Evolutionary conservation across 2,888 invertebrate genomes (phyloP).

Genomic region (Euplagia quadripunctaria): DNA sequence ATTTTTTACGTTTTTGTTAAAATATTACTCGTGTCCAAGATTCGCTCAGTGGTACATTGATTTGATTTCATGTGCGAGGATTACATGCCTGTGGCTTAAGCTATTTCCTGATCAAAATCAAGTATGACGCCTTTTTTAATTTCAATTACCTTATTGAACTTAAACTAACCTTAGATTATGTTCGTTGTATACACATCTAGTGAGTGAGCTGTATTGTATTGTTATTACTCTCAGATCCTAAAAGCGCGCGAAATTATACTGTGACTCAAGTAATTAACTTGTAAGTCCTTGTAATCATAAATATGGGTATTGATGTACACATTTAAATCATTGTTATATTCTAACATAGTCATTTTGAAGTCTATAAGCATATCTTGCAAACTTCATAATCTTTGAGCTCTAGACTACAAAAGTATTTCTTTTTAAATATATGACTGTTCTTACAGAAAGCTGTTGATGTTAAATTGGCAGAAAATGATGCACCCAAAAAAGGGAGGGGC

Average conservation of each 20-base stretch:
- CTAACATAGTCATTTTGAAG: neutral
- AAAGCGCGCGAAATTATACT: constrained; percentile 3
- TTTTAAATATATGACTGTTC: constrained; percentile 13
- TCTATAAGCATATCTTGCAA: neutral
- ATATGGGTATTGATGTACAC: neutral
- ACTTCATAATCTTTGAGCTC: neutral
- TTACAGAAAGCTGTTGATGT: constrained; percentile 78
- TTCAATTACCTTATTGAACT: neutral
- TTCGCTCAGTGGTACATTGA: neutral
- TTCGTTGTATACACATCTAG: neutral
- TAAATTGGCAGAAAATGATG: constrained; percentile 71
- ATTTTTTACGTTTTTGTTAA: neutral
- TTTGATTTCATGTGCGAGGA: neutral
- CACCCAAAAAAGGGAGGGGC: constrained; percentile 75
- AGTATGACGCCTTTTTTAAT: neutral
- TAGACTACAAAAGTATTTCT: neutral
- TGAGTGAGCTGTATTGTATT: neutral
- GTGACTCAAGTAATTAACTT: neutral
- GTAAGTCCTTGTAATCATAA: neutral
- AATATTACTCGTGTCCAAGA: neutral
- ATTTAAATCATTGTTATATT: neutral
- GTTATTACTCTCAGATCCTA: neutral
- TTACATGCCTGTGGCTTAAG: neutral
- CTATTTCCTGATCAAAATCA: neutral
- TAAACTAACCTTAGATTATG: neutral